Base-by-base conservation (phyloP, 2,113 vertebrate species). In the Dolichallabes microphthalmus region DNA sequence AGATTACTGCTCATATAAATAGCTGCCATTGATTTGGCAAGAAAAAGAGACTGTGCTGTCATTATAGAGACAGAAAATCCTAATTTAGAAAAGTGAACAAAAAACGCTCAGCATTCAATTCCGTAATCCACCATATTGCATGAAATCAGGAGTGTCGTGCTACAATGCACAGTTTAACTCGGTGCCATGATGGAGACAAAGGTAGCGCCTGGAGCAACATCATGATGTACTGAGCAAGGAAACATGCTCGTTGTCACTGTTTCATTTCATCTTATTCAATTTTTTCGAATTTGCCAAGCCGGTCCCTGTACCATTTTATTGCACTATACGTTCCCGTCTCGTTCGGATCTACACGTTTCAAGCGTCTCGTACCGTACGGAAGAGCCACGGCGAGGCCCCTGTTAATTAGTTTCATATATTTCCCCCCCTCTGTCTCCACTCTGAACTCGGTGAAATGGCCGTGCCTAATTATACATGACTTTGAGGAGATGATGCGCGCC, bases 31-130 rank as follows among this genome's bases (percentile, higher is more conserved):
- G 94, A 94, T 95, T 94, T 93, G 89, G 92, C 92, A 93, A 93
- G 82, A 90, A 89, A 91, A 89, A 94, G 91, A 93, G 91, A 94
- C 92, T 91, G 92, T 91, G 90, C 91, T 92, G 90, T 93, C 93
- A 94, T 94, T 94, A 93, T 91, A 91, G 89, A 94, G 92, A 93
- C 92, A 94, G 93, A 94, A 95, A 95, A 95, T 94, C 94, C 93
- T 93, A 94, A 95, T 94, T 94, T 94, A 94, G 94, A 94, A 94
- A 93, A 94, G 91, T 92, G 91, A 94, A 94, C 92, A 93, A 92
- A 92, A 92, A 91, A 92, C 91, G 91, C 88, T 14, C 90, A 92
- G 93, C 90, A 93, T 94, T 94, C 92, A 92, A 91, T 93, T 92
- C 91, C 88, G 73, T 94, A 95, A 95, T 95, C 93, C 91, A 86